These are phyloP conservation scores for Agrilus cyanescens DNA, from an alignment of 2,888 invertebrate genomes.

Conservation along the genomic window DNA sequence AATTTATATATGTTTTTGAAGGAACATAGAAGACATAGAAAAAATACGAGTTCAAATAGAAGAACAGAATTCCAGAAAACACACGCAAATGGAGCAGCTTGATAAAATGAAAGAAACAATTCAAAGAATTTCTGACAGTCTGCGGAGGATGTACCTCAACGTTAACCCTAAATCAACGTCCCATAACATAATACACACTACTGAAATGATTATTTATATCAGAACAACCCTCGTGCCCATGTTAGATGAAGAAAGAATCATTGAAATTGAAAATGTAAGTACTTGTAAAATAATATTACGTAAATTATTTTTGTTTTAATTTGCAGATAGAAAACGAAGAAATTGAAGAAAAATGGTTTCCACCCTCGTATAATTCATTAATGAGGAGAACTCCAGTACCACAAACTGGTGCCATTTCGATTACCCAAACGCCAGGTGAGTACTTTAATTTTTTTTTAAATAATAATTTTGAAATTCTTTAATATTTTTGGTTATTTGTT, in stretches of 20 bases:
- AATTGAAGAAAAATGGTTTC: slow-evolving; percentile 28
- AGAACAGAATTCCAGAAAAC: slow-evolving; percentile 36
- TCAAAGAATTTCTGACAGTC: slow-evolving; percentile 15
- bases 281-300: neutral
- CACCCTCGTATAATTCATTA: slow-evolving; percentile 30
- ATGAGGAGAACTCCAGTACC: slow-evolving; percentile 30
- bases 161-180: slow-evolving; percentile 11
- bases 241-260: too few relatives aligned
- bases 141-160: slow-evolving; percentile 14
- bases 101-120: slow-evolving; percentile 21
- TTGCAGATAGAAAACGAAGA: slow-evolving; percentile 15
- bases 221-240: too few relatives aligned
- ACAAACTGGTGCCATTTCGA: slow-evolving; percentile 26
- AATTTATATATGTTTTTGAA: slow-evolving; percentile 28
- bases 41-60: slow-evolving; percentile 48
- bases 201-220: too few relatives aligned
- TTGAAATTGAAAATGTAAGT: too few relatives aligned
- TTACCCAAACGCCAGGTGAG: slow-evolving; percentile 20
- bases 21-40: slow-evolving; percentile 61
- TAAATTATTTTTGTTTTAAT: neutral
- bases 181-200: too few relatives aligned
- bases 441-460: neutral
- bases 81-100: slow-evolving; percentile 31
- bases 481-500: neutral
- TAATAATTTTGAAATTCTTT: too few relatives aligned